Conservation (phyloP, 1,140 invertebrate genomes). For the Phocides pigmalion region DNA sequence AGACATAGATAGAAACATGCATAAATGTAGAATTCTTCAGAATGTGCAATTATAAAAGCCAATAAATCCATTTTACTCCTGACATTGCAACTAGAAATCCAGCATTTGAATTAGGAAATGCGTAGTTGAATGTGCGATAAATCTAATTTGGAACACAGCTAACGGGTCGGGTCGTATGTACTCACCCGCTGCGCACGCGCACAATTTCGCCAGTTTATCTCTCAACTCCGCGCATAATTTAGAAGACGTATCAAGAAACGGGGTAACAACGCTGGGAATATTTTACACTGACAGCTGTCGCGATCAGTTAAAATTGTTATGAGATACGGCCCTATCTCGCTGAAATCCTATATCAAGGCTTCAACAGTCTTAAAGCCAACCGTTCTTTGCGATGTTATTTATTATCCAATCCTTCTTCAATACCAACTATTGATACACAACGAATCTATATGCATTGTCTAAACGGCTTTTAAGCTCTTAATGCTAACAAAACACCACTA, state of each 20-base stretch:
- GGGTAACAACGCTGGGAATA: slow-evolving; percentile 58
- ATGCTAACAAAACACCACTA: slow-evolving; percentile 23
- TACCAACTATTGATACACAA: not conserved
- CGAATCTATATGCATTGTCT: slow-evolving; percentile 27
- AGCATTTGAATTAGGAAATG: slow-evolving; percentile 32
- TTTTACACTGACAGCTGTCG: slow-evolving; percentile 57
- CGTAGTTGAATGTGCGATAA: slow-evolving; percentile 31
- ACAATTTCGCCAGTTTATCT: slow-evolving; percentile 55
- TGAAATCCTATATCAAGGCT: slow-evolving; percentile 25
- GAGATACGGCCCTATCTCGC: slow-evolving; percentile 41
- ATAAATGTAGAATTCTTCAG: not conserved
- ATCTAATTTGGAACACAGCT: slow-evolving; percentile 33
- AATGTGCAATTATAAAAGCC: not conserved
- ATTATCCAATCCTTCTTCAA: not conserved
- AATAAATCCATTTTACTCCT: not conserved
- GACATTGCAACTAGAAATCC: slow-evolving; percentile 14
- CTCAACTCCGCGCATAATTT: slow-evolving; percentile 50
- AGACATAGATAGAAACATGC: too few species aligned
- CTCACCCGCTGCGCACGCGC: slow-evolving; percentile 53
- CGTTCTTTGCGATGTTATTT: slow-evolving; percentile 3
- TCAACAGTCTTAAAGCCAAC: slow-evolving; percentile 2
- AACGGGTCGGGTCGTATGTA: slow-evolving; percentile 29
- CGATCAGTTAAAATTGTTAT: slow-evolving; percentile 62
- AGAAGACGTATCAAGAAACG: slow-evolving; percentile 53
- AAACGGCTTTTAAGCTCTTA: slow-evolving; percentile 20